Base-by-base conservation (phyloP, 30 jellyfish, hydroid and myxozoan genomes). In the Sanderia malayensis region DNA sequence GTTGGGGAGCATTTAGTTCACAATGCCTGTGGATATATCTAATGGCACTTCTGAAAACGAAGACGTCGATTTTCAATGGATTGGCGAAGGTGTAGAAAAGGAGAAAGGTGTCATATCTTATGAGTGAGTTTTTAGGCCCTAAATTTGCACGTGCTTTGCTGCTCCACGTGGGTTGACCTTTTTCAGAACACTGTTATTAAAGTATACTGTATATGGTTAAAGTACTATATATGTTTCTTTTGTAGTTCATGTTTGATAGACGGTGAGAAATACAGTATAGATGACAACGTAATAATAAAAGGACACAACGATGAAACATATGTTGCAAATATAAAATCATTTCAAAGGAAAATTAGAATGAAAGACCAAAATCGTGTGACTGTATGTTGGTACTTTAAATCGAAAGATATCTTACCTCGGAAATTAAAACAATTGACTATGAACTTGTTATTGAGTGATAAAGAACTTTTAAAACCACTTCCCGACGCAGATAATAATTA, bases 311-410 rank as follows among this genome's bases (percentile, higher is more conserved):
- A 79, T n/a, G 71, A 46, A 34, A 19, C 47, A 25, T 82, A 69
- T 52, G 81, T 82, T 74, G 95, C 91, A 6, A 57, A 20, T 7
- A n/a, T 81, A 22, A 46, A 20, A 24, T 44, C 65, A 33, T 73
- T 88, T 21, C 74, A 46, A 28, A 29, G 45, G 13, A 79, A 88
- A 20, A 29, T 37, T 2, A 30, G 45, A 10, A 67, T 23, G 19
- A 67, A 81, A 21, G 81, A 81, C 31, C 89, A 87, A 17, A 70
- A 67, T 58, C 46, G 95, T 30, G 97, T 94, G 17, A 67, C 60
- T 46, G 79, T 88, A 13, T 59, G 74, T 24, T 88, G 97, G 97
- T 74, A 27, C 47, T 88, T 65, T 63, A 52, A 31, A 19, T 47
- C 18, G 44, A 59, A 46, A 0, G 97, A 88, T 44, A n/a, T n/a